Percentiles rank a stretch among this genome's conserved stretches.
phyloP scores from a whole-genome alignment of 2,797 vertebrate species.

The Chaenodraco wilsoni region DNA sequence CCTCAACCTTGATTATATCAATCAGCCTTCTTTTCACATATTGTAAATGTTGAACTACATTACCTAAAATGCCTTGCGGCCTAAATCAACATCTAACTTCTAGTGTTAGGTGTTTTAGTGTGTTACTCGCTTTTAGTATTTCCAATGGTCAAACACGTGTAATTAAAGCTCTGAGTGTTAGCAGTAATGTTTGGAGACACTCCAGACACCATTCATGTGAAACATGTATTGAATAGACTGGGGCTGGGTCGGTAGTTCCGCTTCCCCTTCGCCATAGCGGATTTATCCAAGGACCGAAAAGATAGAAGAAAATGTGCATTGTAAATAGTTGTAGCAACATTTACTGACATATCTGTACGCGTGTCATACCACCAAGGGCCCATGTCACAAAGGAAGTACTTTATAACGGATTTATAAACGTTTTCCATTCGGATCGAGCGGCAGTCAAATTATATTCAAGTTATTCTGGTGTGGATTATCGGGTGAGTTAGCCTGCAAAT shows the following conservation, averaged over 20 bases:
- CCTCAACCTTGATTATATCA: background rate
- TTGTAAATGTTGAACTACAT: slow-evolving; percentile 39
- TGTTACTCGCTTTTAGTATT: background rate
- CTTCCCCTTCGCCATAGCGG: slow-evolving; percentile 82
- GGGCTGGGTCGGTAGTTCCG: slow-evolving; percentile 83
- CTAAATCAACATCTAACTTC: background rate
- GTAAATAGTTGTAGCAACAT: slow-evolving; percentile 65
- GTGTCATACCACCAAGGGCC: background rate
- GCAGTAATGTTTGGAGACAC: background rate
- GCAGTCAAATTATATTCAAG: slow-evolving; percentile 62
- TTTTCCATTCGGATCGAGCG: slow-evolving; percentile 42
- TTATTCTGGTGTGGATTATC: slow-evolving; percentile 65
- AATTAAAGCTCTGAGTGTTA: background rate
- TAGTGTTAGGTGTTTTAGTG: background rate
- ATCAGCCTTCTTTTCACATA: background rate
- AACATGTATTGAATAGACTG: slow-evolving; percentile 42
- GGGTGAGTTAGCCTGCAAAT: slow-evolving; percentile 71
- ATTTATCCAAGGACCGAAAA: slow-evolving; percentile 70
- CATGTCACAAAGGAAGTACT: slow-evolving; percentile 19
- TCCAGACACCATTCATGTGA: slow-evolving; percentile 51
- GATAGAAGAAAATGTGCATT: slow-evolving; percentile 69
- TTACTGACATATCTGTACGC: slow-evolving; percentile 28
- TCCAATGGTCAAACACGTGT: background rate
- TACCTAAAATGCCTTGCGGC: slow-evolving; percentile 47
- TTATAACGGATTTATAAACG: slow-evolving; percentile 43